Base-by-base conservation (phyloP, 1,140 invertebrate genomes). In the Drosophila ambigua region DNA sequence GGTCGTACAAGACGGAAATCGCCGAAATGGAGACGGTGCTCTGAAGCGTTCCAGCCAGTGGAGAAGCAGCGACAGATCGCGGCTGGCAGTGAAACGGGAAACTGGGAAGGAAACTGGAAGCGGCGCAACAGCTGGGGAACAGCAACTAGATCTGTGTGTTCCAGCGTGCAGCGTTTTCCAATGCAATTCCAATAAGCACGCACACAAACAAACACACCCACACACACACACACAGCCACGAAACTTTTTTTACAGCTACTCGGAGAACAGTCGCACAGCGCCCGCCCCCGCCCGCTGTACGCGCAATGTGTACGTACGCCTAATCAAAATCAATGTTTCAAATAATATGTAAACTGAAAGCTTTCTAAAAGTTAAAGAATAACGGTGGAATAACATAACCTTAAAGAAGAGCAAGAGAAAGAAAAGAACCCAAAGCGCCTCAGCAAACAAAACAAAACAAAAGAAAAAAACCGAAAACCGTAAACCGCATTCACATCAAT, bases 21-120 rank as follows among this genome's bases (percentile, higher is more conserved):
- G 96, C 96, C 87, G 96, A 97, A 94, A 97, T 97, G 94, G 96
- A 97, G 93, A 97, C 96, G 90, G 96, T 97, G 93, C 96, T 97
- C 94, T 97, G 96, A 97, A 88, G 73, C 58, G 72, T 59, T 61
- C 60, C 35, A 39, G 35, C 35, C 35, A 39, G 31, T 1, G 45
- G 43, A 69, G 23, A 46, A 51, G 24, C 24, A 3, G 13, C 20
- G 20, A 31, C 26, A 26, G 35, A 39, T 39, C 11, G 26, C 11
- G 23, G 45, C 24, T 52, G 61, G 59, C 53, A 46, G 46, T 58
- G 35, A 51, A 24, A 43, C 28, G 16, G 20, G n/a, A 60, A 54
- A 0, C 31, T 35, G 9, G 31, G 31, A 8, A n/a, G n/a, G n/a
- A n/a, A n/a, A 4, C 35, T 35, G 35, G 35, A 35, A 11, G 35